A percentile compares a stretch with the other conserved stretches of the same genome.
Conservation (phyloP, 2,797 vertebrate species). For the Synanceia verrucosa region DNA sequence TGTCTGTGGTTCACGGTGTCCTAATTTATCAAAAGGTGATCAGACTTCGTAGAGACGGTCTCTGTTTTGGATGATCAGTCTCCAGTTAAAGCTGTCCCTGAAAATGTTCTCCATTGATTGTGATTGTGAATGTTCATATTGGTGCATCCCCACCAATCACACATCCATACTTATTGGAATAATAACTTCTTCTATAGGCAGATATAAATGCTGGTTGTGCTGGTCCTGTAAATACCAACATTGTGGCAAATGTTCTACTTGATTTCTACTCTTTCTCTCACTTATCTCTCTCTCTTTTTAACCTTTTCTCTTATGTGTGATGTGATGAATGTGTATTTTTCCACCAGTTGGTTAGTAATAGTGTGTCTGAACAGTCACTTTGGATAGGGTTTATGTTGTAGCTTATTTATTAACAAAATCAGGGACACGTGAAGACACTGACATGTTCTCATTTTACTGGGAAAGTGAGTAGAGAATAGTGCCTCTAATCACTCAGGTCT, state of each 20-base stretch:
- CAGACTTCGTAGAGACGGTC: too few relatives aligned
- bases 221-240: neutral
- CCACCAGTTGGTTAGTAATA: neutral
- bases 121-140: too few relatives aligned
- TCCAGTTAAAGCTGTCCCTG: too few relatives aligned
- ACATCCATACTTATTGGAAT: neutral
- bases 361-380: neutral
- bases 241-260: neutral
- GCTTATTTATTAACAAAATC: constrained; percentile 15
- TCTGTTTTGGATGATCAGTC: too few relatives aligned
- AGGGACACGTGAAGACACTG: neutral
- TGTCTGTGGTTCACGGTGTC: too few relatives aligned
- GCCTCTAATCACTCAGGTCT: constrained; percentile 24
- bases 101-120: too few relatives aligned
- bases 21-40: too few relatives aligned
- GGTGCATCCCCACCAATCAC: too few relatives aligned
- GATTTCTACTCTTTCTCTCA: neutral
- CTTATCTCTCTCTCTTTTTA: neutral
- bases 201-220: neutral
- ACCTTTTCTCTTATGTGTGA: neutral
- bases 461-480: constrained; percentile 12
- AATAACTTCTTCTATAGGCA: neutral
- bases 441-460: constrained; percentile 17
- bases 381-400: neutral
- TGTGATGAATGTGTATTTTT: neutral